Evolutionary conservation across 1,140 invertebrate species (phyloP), one percentile per base, ranked within the genome.

Genomic region (Brachystomella parvula): DNA sequence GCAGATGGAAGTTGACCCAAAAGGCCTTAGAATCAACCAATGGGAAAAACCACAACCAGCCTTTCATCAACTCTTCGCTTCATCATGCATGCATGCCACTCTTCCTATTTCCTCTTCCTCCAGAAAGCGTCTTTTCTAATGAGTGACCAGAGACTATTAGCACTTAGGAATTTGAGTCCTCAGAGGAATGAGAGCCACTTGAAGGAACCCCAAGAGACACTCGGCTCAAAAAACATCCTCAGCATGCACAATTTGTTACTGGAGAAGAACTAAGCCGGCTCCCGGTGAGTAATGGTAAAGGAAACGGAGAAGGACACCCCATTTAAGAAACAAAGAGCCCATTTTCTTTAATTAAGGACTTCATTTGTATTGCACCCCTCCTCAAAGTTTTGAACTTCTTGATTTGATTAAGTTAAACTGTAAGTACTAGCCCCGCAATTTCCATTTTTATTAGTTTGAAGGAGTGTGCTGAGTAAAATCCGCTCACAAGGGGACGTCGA

Each of bases 371-470:
- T 15, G 24, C n/a, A n/a, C n/a, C n/a, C n/a, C n/a, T 53, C 24
- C 12, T 3, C 9, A 15, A 53, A 53, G 24, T 15, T 53, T 53
- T 53, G 49, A 53, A 53, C 49, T 53, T 24, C 49, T 53, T 53
- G 49, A 53, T 53, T 53, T 53, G 49, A 53, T 53, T 53, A 53
- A 53, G 9, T 53, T 53, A 53, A n/a, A 53, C 49, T 53, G 21
- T 24, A 53, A 53, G 24, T 6, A 24, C 49, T 26, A 19, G 6
- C 24, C 24, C 21, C n/a, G n/a, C 49, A 53, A 53, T 53, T 53
- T 53, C 49, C 49, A 53, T 53, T 53, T 53, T 53, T 53, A 53
- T 53, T 12, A 53, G 49, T 24, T 24, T 24, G 12, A 12, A 53
- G 24, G 21, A 24, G 3, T 9, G 35, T 39, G 35, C 6, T 9